Conservation (phyloP, 2,113 vertebrate species). For the Cinclus mexicanus region DNA sequence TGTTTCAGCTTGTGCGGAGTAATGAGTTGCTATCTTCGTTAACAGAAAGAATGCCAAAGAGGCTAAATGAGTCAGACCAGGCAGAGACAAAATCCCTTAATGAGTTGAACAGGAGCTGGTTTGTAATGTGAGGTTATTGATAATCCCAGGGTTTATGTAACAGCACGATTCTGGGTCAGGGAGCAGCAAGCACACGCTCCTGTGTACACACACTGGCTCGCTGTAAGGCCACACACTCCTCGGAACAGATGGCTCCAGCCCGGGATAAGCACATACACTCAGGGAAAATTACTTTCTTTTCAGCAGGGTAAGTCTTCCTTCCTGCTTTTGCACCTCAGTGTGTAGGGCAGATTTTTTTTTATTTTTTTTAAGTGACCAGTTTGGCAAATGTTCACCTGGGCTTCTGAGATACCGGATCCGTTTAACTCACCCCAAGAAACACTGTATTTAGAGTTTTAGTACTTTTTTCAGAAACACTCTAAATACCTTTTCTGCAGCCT, state of each 20-base stretch:
- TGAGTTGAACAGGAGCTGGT: slow-evolving; percentile 59
- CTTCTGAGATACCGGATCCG: fast-evolving
- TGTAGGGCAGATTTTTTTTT: not conserved
- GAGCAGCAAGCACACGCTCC: slow-evolving; percentile 26
- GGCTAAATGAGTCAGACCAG: slow-evolving; percentile 60
- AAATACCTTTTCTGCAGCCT: not conserved
- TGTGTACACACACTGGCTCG: not conserved
- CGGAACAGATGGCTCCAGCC: not conserved
- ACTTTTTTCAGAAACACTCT: not conserved
- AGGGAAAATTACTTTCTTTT: not conserved
- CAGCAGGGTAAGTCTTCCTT: not conserved
- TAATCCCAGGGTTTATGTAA: slow-evolving; percentile 70
- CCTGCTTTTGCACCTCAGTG: not conserved
- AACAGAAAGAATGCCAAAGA: slow-evolving; percentile 38
- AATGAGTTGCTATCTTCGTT: slow-evolving; percentile 63
- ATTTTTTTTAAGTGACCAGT: not conserved
- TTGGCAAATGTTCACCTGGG: not conserved
- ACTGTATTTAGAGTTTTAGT: not conserved
- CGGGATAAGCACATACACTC: not conserved
- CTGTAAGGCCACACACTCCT: not conserved
- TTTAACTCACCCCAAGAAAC: not conserved
- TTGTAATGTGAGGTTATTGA: slow-evolving; percentile 65
- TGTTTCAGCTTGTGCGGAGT: slow-evolving; percentile 7
- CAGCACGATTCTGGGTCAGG: slow-evolving; percentile 66
- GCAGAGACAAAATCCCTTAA: slow-evolving; percentile 65